A percentile compares a stretch with the other conserved stretches of the same genome.
phyloP scores from a whole-genome alignment of 1,140 invertebrate genomes.

The Harlomillsia oculata region DNA sequence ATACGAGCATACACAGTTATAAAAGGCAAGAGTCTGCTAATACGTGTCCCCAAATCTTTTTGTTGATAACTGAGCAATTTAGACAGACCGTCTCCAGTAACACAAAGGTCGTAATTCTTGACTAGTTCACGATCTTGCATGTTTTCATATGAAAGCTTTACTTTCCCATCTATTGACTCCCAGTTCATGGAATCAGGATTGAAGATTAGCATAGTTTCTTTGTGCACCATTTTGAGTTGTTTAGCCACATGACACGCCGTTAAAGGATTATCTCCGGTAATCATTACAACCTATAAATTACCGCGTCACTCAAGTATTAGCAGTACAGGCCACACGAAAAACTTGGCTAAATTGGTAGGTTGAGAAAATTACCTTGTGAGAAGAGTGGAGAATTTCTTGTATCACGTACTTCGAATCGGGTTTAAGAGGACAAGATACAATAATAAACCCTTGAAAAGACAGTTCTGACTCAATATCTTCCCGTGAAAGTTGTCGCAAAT shows the following conservation, averaged over 20 bases:
- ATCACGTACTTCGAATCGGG: constrained; percentile 86
- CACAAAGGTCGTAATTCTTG: constrained; percentile 72
- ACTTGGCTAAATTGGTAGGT: neutral
- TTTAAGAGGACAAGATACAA: constrained; percentile 97
- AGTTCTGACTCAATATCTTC: constrained; percentile 81
- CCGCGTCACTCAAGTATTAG: neutral
- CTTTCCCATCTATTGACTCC: constrained; percentile 68
- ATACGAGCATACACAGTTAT: constrained; percentile 86
- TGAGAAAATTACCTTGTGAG: constrained; percentile 59
- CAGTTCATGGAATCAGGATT: constrained; percentile 56
- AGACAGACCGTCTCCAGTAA: constrained; percentile 71
- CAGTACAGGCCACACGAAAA: neutral
- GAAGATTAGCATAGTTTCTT: constrained; percentile 62
- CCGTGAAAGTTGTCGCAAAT: constrained; percentile 68
- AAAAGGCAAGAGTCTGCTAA: constrained; percentile 58
- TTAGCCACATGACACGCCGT: constrained; percentile 98
- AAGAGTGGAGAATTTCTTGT: constrained; percentile 81
- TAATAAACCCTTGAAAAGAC: constrained; percentile 92
- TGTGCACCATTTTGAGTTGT: constrained; percentile 80
- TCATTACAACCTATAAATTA: constrained; percentile 74
- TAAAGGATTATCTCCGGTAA: constrained; percentile 97
- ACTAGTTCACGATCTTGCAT: too few relatives aligned
- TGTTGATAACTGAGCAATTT: constrained; percentile 27
- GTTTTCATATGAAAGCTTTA: constrained; percentile 48
- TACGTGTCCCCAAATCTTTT: constrained; percentile 13